phyloP scores from a whole-genome alignment of 2,113 vertebrate species.

The Zapus hudsonius region DNA sequence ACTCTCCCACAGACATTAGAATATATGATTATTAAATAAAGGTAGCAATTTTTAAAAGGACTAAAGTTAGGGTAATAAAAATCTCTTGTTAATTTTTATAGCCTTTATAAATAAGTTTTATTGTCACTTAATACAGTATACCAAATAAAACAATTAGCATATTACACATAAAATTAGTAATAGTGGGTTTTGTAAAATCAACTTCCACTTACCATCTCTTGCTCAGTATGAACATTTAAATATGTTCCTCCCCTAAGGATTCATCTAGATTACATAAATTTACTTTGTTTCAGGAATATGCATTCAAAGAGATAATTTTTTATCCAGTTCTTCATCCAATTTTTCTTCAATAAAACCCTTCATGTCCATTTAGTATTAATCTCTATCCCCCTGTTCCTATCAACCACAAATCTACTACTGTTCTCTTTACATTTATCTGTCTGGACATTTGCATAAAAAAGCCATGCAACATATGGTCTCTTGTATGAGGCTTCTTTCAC shows the following conservation, averaged over 20 bases:
- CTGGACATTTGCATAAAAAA: no score
- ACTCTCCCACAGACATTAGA: background rate
- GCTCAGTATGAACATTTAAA: conserved; percentile 28
- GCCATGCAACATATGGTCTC: no score
- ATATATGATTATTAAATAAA: conserved; percentile 32
- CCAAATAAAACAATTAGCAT: conserved; percentile 38
- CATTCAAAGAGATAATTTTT: background rate
- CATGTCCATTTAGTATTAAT: background rate
- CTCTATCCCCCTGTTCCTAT: background rate
- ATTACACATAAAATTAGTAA: conserved; percentile 32
- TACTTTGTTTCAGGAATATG: conserved; percentile 32
- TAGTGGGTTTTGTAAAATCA: background rate
- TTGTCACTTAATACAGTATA: conserved; percentile 42
- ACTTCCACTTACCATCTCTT: conserved; percentile 35
- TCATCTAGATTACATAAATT: conserved; percentile 23
- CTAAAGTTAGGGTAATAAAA: conserved; percentile 5
- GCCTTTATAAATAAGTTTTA: conserved; percentile 23
- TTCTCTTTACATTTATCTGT: background rate
- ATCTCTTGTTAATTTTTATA: conserved; percentile 18
- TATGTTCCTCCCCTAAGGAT: background rate
- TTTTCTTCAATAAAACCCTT: background rate
- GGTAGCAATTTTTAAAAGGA: conserved; percentile 30
- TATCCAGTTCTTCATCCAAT: conserved; percentile 9
- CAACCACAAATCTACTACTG: background rate
- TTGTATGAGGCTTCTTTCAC: no score